These are phyloP conservation scores for Crossocerus cetratus DNA, from an alignment of 2,888 invertebrate species.

Conservation along the genomic window DNA sequence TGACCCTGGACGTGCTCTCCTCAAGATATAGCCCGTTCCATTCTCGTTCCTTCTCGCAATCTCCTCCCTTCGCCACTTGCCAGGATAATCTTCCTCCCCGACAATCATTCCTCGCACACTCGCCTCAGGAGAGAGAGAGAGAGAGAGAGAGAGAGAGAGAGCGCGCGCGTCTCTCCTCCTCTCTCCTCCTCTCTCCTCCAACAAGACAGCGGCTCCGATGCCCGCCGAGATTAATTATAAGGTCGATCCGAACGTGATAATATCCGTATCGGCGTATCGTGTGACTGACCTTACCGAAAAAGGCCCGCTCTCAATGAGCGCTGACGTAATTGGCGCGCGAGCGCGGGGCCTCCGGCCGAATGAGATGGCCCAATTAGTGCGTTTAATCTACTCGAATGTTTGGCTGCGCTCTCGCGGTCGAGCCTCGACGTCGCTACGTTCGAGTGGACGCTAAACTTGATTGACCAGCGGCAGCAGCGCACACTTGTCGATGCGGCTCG, in stretches of 20 bases:
- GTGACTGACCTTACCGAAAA: background rate
- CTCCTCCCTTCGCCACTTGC: constrained; percentile 23
- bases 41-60: constrained; percentile 25
- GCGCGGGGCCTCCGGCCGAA: background rate
- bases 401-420: no score
- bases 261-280: no score
- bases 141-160: background rate
- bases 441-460: no score
- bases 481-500: no score
- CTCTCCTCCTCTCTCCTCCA: no score
- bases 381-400: no score
- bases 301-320: background rate
- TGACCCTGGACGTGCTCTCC: constrained; percentile 44
- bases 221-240: no score
- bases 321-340: background rate
- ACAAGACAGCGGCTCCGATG: no score
- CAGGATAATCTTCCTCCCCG: constrained; percentile 20
- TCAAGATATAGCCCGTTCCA: constrained; percentile 40
- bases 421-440: no score
- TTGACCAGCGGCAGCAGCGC: no score
- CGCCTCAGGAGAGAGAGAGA: background rate
- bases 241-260: no score
- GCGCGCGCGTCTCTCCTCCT: no score
- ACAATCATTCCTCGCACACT: constrained; percentile 1
- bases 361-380: background rate